Evolutionary conservation across 2,113 vertebrate species (phyloP).

Genomic region (Pardalotus punctatus): DNA sequence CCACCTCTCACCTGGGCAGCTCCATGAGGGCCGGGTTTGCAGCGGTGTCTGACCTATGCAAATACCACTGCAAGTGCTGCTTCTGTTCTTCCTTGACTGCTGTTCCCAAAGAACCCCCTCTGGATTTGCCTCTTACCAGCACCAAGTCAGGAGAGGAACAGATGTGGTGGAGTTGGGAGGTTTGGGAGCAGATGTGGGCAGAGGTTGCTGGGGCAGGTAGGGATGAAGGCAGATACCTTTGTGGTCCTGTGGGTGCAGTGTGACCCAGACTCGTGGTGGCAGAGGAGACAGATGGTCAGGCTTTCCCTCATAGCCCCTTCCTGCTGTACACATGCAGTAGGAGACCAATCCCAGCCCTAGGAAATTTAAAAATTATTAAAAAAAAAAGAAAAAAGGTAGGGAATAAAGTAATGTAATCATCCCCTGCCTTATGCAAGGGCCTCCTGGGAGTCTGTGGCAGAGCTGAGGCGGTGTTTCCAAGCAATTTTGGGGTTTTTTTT

Average conservation of each 20-base stretch:
- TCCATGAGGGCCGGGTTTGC: rapidly evolving
- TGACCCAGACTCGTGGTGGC: rapidly evolving
- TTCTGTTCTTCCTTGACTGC: not conserved
- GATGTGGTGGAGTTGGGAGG: not conserved
- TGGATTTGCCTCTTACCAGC: not conserved
- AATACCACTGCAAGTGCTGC: rapidly evolving
- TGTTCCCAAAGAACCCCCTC: not conserved
- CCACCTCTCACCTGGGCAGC: not conserved
- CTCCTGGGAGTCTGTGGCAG: not conserved
- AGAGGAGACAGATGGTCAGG: not conserved
- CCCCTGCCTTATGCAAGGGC: not conserved
- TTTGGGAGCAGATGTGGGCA: not conserved
- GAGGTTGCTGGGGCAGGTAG: not conserved
- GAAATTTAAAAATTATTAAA: not conserved
- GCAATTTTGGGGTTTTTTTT: not conserved
- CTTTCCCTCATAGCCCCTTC: not conserved
- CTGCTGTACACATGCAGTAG: not conserved
- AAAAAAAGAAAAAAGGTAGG: too few relatives aligned
- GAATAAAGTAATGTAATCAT: not conserved
- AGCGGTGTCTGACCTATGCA: not conserved
- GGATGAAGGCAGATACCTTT: not conserved
- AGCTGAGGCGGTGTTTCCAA: not conserved
- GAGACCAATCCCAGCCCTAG: not conserved
- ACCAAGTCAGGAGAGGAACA: not conserved
- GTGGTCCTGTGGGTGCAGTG: rapidly evolving